Evolutionary conservation across 1,140 invertebrate species (phyloP).

Genomic region (Macrosteles quadrilineatus): DNA sequence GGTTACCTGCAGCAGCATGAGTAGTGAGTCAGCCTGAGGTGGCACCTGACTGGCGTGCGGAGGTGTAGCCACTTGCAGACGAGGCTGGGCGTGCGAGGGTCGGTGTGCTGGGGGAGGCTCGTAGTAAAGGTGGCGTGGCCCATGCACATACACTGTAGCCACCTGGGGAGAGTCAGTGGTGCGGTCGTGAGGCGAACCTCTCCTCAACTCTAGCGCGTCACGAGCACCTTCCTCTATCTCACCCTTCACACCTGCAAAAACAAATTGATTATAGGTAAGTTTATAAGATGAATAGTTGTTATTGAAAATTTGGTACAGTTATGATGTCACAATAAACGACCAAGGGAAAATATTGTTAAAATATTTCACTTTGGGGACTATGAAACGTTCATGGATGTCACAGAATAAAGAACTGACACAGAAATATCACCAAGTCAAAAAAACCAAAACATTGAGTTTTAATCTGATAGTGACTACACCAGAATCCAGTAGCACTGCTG

Average conservation of each 20-base stretch:
- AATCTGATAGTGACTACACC: too few species aligned
- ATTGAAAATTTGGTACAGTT: too few species aligned
- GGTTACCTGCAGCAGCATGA: constrained; percentile 72
- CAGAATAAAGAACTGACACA: too few species aligned
- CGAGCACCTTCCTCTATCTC: constrained; percentile 52
- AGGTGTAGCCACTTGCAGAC: constrained; percentile 62
- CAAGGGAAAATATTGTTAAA: too few species aligned
- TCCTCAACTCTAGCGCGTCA: constrained; percentile 70
- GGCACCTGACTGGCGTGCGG: constrained; percentile 72
- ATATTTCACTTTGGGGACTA: too few species aligned
- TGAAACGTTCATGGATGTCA: too few species aligned
- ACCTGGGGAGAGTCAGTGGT: constrained; percentile 74
- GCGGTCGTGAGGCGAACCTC: constrained; percentile 69
- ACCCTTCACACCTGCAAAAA: constrained; percentile 44
- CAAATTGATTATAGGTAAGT: constrained; percentile 2
- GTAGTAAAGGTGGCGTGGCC: constrained; percentile 45
- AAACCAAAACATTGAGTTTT: too few species aligned
- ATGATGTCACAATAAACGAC: too few species aligned
- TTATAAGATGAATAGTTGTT: too few species aligned
- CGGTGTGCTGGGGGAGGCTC: constrained; percentile 54
- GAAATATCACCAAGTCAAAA: too few species aligned
- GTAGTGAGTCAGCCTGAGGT: constrained; percentile 75
- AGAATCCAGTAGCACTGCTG: too few species aligned
- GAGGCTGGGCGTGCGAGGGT: constrained; percentile 53
- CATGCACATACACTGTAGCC: constrained; percentile 66